Conservation (phyloP, 2,113 vertebrate genomes). For the Nothocercus julius region DNA sequence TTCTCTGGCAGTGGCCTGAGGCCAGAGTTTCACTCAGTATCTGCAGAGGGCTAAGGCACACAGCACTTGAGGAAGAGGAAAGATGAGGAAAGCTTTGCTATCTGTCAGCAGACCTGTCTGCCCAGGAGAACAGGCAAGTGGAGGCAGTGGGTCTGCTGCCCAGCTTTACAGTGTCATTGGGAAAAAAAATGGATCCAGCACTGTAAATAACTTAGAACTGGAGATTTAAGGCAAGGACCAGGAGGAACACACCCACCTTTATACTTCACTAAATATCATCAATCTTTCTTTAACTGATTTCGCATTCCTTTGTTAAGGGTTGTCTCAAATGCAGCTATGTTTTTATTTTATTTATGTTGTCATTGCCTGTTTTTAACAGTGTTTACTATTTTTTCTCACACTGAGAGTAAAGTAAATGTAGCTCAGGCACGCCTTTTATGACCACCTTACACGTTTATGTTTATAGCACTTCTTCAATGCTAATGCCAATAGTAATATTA, state of each 20-base stretch:
- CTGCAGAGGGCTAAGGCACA: neutral
- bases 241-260: neutral
- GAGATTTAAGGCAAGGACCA: neutral
- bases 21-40: neutral
- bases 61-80: neutral
- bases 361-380: neutral
- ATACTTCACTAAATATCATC: fast-evolving
- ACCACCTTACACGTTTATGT: neutral
- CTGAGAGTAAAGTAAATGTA: neutral
- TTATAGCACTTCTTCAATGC: neutral
- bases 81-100: neutral
- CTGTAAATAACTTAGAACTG: neutral
- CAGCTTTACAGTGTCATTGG: neutral
- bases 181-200: neutral
- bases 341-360: neutral
- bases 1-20: neutral
- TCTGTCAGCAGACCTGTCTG: neutral
- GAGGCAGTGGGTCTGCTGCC: neutral
- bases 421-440: neutral
- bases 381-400: neutral
- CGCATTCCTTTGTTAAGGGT: fast-evolving
- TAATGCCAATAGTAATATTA: neutral
- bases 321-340: fast-evolving
- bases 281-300: neutral
- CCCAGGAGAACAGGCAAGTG: fast-evolving